Percentiles rank a stretch among this genome's conserved stretches.
phyloP scores from a whole-genome alignment of 2,797 vertebrate species.

The Decapterus maruadsi region DNA sequence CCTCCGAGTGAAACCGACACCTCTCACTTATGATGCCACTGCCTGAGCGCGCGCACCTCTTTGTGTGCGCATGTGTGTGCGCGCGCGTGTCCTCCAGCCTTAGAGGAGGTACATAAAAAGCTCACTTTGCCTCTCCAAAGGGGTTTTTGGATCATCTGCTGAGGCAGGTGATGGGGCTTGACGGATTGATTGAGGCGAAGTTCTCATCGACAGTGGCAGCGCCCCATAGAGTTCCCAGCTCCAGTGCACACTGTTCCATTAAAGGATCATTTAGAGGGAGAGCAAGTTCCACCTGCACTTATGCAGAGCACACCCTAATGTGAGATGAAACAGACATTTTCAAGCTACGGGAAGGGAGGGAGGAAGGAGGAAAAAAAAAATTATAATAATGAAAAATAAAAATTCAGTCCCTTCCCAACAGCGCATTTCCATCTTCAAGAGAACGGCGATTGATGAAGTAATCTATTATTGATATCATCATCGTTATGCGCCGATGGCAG shows the following conservation, averaged over 20 bases:
- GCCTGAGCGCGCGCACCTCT: conserved; percentile 5
- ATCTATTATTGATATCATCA: conserved; percentile 86
- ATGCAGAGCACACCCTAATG: conserved; percentile 83
- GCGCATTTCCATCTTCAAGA: conserved; percentile 81
- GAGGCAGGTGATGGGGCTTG: conserved; percentile 85
- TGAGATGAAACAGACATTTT: conserved; percentile 83
- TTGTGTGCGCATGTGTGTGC: conserved; percentile 12
- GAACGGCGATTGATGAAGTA: conserved; percentile 83
- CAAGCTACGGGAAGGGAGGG: conserved; percentile 61
- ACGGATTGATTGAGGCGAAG: conserved; percentile 85
- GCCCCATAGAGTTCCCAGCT: conserved; percentile 83
- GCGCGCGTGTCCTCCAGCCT: conserved; percentile 75
- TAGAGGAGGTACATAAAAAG: conserved; percentile 83
- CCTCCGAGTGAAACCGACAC: conserved; percentile 78
- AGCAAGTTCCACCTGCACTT: conserved; percentile 83
- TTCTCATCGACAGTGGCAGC: conserved; percentile 79
- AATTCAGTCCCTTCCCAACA: conserved; percentile 79
- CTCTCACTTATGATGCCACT: conserved; percentile 74
- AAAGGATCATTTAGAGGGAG: conserved; percentile 82
- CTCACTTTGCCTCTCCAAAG: conserved; percentile 80
- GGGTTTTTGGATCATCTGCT: conserved; percentile 84
- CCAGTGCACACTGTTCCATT: conserved; percentile 85
- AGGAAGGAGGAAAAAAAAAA: conserved; percentile 16
- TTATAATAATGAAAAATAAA: conserved; percentile 77
- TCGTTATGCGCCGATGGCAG: conserved; percentile 79